Conservation (phyloP, 2,888 invertebrate species). For the Selenia dentaria region DNA sequence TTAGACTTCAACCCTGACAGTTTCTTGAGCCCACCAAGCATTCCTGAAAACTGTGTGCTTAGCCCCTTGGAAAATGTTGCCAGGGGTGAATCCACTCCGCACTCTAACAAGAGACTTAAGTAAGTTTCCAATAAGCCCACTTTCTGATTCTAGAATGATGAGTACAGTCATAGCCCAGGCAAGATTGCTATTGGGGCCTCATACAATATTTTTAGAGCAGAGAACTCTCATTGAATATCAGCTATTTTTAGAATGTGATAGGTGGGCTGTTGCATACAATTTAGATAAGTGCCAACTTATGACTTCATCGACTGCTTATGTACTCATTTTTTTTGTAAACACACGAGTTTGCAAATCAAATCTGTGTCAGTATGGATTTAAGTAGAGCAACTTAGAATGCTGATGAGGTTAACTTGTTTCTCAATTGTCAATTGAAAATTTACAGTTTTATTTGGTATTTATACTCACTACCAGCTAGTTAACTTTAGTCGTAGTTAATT, state of each 20-base stretch:
- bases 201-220: slow-evolving; percentile 34
- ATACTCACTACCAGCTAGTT: not conserved
- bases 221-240: slow-evolving; percentile 32
- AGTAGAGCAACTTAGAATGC: slow-evolving; percentile 13
- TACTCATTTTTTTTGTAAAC: slow-evolving; percentile 12
- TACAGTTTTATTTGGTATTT: not conserved
- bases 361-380: slow-evolving; percentile 17
- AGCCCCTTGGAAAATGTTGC: slow-evolving; percentile 79
- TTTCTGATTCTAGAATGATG: slow-evolving; percentile 1
- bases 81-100: slow-evolving; percentile 77
- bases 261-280: slow-evolving; percentile 32
- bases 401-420: slow-evolving; percentile 14
- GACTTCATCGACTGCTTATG: slow-evolving; percentile 28
- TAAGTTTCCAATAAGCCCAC: slow-evolving; percentile 37
- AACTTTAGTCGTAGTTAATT: not conserved
- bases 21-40: slow-evolving; percentile 76
- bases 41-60: slow-evolving; percentile 74
- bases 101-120: slow-evolving; percentile 77
- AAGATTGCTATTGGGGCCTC: slow-evolving; percentile 26
- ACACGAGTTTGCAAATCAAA: slow-evolving; percentile 15
- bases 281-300: slow-evolving; percentile 35
- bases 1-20: slow-evolving; percentile 76
- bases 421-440: not conserved
- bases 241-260: slow-evolving; percentile 35
- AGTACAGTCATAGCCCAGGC: slow-evolving; percentile 5